Percentiles rank a stretch among this genome's conserved stretches.
Conservation (phyloP, 2,797 vertebrate species). For the Lepilemur septentrionalis region DNA sequence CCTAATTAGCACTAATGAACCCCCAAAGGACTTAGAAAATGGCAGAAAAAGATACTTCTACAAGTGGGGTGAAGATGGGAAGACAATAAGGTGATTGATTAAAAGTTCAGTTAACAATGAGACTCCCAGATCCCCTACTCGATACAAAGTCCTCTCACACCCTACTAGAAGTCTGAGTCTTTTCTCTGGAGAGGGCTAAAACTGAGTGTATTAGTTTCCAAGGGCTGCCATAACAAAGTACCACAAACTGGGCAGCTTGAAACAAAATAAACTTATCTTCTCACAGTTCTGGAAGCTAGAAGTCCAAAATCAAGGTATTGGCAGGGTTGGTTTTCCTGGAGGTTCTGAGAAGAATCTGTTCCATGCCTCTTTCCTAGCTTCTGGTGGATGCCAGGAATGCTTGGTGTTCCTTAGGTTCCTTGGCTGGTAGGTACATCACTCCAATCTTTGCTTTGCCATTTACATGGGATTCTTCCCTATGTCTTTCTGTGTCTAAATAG, state of each 20-base stretch:
- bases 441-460: not conserved
- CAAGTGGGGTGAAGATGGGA: not conserved
- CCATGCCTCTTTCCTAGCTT: not conserved
- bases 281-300: not conserved
- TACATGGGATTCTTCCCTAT: not conserved
- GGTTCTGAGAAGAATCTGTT: not conserved
- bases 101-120: not conserved
- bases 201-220: not conserved
- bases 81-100: not conserved
- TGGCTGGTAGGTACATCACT: not conserved
- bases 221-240: not conserved
- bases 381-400: not conserved
- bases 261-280: not conserved
- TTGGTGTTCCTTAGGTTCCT: not conserved
- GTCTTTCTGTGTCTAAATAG: not conserved
- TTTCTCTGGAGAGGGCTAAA: not conserved
- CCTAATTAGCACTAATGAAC: not conserved
- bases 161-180: not conserved
- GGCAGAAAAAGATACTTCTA: not conserved
- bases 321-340: not conserved
- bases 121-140: not conserved
- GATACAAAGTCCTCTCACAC: not conserved
- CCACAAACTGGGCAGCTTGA: not conserved
- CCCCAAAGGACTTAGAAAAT: not conserved
- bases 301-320: not conserved